phyloP scores from a whole-genome alignment of 2,888 invertebrate species.

The Caenorhabditis drosophilae region DNA sequence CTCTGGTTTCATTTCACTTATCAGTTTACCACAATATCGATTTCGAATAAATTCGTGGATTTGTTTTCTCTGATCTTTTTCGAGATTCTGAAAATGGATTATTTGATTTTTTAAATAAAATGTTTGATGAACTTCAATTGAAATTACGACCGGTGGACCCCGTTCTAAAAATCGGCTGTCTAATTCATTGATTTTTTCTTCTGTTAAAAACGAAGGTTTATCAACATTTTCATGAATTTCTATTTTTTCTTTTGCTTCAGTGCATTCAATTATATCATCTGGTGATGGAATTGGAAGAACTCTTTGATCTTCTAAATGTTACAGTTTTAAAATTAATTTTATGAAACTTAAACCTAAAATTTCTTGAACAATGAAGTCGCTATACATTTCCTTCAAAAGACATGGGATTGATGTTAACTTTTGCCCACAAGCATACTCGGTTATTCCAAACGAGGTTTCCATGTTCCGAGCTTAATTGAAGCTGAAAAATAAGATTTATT shows the following conservation, averaged over 20 bases:
- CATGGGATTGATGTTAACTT: constrained; percentile 33
- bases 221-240: constrained; percentile 3
- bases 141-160: constrained; percentile 19
- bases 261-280: constrained; percentile 15
- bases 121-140: neutral
- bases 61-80: constrained; percentile 46
- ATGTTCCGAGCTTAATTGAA: constrained; percentile 16
- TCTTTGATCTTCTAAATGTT: constrained; percentile 18
- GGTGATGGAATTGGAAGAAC: constrained; percentile 26
- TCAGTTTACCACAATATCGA: constrained; percentile 28
- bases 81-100: constrained; percentile 23
- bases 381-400: constrained; percentile 60
- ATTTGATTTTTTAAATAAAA: neutral
- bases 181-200: constrained; percentile 13
- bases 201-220: constrained; percentile 25
- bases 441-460: constrained; percentile 49
- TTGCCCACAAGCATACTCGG: constrained; percentile 38
- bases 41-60: constrained; percentile 47
- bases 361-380: constrained; percentile 64
- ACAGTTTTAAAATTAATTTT: neutral
- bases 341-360: constrained; percentile 27
- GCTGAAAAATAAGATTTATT: neutral
- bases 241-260: constrained; percentile 1
- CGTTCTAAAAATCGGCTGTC: constrained; percentile 15
- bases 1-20: constrained; percentile 33